Percentiles rank a stretch among this genome's conserved stretches.
phyloP scores from a whole-genome alignment of 2,888 invertebrate genomes.

The Melikaiella ostensackeni region DNA sequence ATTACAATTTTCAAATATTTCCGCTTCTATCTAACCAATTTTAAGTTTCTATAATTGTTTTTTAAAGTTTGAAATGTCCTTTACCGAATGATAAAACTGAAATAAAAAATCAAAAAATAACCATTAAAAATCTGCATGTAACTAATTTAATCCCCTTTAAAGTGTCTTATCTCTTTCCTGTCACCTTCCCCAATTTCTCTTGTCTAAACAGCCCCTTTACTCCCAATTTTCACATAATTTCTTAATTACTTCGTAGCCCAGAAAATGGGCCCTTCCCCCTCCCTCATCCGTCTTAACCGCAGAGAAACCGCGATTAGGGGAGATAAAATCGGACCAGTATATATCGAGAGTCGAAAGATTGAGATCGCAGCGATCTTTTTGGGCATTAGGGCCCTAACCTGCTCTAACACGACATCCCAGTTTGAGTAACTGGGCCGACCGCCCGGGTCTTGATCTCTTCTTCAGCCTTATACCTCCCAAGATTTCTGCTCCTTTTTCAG shows the following conservation, averaged over 20 bases:
- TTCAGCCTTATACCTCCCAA: constrained; percentile 15
- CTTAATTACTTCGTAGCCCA: background rate
- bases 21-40: too few relatives aligned
- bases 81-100: too few relatives aligned
- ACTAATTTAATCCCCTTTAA: background rate
- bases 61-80: too few relatives aligned
- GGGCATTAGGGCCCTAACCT: constrained; percentile 21
- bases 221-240: constrained; percentile 16
- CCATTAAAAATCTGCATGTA: too few relatives aligned
- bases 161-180: constrained; percentile 30
- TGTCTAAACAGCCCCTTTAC: constrained; percentile 12
- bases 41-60: too few relatives aligned
- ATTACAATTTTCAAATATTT: too few relatives aligned
- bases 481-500: constrained; percentile 1
- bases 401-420: constrained; percentile 7
- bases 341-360: constrained; percentile 5
- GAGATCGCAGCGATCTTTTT: constrained; percentile 16
- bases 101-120: too few relatives aligned
- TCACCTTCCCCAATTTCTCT: constrained; percentile 10
- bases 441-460: constrained; percentile 19
- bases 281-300: background rate
- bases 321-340: constrained; percentile 38
- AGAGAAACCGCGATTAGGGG: constrained; percentile 30
- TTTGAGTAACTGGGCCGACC: constrained; percentile 23
- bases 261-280: background rate